Percentiles rank a stretch among this genome's conserved stretches.
phyloP scores from a whole-genome alignment of 2,888 invertebrate species.

The Plagodis dolabraria region DNA sequence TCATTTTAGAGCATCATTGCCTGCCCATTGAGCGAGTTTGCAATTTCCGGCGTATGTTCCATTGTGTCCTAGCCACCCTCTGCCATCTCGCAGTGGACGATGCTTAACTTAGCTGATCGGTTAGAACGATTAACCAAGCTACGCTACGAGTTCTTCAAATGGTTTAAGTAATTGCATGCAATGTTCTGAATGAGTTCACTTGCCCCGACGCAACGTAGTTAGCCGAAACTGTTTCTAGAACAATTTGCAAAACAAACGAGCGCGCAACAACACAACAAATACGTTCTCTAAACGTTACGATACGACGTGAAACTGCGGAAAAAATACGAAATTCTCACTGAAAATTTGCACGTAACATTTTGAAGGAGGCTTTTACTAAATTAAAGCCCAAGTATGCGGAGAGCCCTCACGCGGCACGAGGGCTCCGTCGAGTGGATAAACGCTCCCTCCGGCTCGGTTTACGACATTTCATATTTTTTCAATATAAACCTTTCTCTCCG shows the following conservation, averaged over 20 bases:
- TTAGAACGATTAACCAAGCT: too few species aligned
- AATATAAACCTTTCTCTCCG: neutral
- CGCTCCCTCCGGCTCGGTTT: conserved; percentile 3
- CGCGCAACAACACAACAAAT: too few species aligned
- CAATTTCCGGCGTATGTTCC: conserved; percentile 51
- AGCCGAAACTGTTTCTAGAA: too few species aligned
- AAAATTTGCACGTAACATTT: conserved; percentile 10
- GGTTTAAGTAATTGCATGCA: neutral
- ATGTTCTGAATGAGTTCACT: neutral
- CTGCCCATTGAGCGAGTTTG: conserved; percentile 52
- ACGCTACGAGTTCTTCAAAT: too few species aligned
- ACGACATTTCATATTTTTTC: conserved; percentile 6
- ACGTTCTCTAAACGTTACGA: neutral
- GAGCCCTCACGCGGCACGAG: conserved; percentile 7
- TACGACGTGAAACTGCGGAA: neutral
- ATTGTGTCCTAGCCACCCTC: conserved; percentile 2
- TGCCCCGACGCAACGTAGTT: neutral
- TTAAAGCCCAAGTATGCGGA: conserved; percentile 16
- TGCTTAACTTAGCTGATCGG: too few species aligned
- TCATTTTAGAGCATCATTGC: conserved; percentile 50
- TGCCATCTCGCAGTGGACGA: conserved; percentile 1
- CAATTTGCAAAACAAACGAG: too few species aligned
- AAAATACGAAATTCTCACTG: conserved; percentile 5
- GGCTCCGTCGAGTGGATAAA: conserved; percentile 6
- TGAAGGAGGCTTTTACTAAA: conserved; percentile 18